These are phyloP conservation scores for Denticeps clupeoides DNA, from an alignment of 2,797 vertebrate genomes.

Conservation along the genomic window DNA sequence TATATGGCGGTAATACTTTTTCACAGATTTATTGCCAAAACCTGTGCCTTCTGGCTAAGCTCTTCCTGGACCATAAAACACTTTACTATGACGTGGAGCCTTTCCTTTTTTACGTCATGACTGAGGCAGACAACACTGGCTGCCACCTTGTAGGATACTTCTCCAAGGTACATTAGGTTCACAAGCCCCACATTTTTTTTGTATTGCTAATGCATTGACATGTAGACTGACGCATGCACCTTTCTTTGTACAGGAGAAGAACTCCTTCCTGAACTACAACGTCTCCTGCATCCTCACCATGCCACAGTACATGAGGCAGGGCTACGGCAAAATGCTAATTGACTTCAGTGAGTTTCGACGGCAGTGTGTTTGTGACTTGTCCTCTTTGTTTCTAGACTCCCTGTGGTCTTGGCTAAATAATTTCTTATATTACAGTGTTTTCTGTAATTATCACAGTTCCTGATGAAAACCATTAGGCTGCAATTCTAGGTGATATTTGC, in stretches of 20 bases:
- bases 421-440: too few relatives aligned
- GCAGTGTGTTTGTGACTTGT: background rate
- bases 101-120: conserved; percentile 96
- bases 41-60: conserved; percentile 88
- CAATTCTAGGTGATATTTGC: too few relatives aligned
- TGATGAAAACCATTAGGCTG: too few relatives aligned
- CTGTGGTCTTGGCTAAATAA: too few relatives aligned
- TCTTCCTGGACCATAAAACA: conserved; percentile 95
- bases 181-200: background rate
- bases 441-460: too few relatives aligned
- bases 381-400: background rate
- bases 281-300: conserved; percentile 94
- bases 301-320: conserved; percentile 93
- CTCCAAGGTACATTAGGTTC: conserved; percentile 67
- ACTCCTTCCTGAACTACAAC: conserved; percentile 94
- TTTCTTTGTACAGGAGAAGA: conserved; percentile 71
- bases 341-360: conserved; percentile 83
- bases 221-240: background rate
- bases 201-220: background rate
- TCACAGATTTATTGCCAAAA: conserved; percentile 92
- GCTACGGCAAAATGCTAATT: conserved; percentile 95
- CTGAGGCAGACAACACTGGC: conserved; percentile 88
- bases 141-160: conserved; percentile 94
- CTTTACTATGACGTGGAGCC: conserved; percentile 93
- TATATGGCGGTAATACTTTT: background rate